Conservation (phyloP, 2,797 vertebrate genomes). For the Astyanax mexicanus region DNA sequence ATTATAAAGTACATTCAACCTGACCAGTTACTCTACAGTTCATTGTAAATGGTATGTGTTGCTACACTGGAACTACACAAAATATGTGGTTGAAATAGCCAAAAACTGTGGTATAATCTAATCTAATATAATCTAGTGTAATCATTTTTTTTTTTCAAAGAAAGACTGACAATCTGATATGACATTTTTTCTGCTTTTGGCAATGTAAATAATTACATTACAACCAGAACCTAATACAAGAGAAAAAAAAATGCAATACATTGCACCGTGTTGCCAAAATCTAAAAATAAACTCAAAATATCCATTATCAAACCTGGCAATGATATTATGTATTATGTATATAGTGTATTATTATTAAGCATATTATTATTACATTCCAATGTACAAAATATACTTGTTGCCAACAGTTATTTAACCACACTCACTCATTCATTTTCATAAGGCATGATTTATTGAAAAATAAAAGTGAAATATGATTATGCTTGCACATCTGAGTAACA, state of each 20-base stretch:
- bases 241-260: neutral
- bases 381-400: neutral
- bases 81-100: neutral
- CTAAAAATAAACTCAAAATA: neutral
- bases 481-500: constrained; percentile 66
- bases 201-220: too few relatives aligned
- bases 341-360: too few relatives aligned
- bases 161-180: too few relatives aligned
- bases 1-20: too few relatives aligned
- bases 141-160: too few relatives aligned
- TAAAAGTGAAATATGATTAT: constrained; percentile 49
- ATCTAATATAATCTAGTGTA: neutral
- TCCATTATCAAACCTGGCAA: too few relatives aligned
- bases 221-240: too few relatives aligned
- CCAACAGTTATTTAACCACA: constrained; percentile 6
- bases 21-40: too few relatives aligned
- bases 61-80: neutral
- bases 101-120: neutral
- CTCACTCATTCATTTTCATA: constrained; percentile 21
- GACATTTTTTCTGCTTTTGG: too few relatives aligned
- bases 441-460: constrained; percentile 61
- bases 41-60: too few relatives aligned
- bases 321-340: neutral
- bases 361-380: too few relatives aligned
- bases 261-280: neutral